phyloP scores from a whole-genome alignment of 2,113 vertebrate species.

The Nerophis ophidion region DNA sequence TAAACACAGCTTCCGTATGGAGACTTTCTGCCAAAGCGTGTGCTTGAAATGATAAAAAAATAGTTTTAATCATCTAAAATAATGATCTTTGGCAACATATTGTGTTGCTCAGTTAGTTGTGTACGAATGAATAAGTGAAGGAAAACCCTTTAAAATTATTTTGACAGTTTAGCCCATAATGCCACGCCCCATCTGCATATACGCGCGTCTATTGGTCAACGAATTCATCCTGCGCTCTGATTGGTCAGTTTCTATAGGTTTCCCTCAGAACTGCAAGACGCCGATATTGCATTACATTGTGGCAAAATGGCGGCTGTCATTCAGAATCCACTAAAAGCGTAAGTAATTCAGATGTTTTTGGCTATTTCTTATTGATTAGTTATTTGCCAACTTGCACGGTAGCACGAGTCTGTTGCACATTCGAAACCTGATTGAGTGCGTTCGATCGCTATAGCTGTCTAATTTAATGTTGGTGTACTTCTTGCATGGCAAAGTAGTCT shows the following conservation, averaged over 20 bases:
- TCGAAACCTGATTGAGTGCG: conserved; percentile 42
- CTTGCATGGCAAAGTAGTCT: conserved; percentile 66
- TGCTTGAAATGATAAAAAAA: not conserved
- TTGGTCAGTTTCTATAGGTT: conserved; percentile 78
- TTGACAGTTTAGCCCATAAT: conserved; percentile 90
- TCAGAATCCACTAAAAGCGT: conserved; percentile 99
- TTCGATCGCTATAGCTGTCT: conserved; percentile 48
- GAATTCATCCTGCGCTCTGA: conserved; percentile 71
- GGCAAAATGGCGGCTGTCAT: conserved; percentile 99
- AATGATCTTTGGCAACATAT: conserved; percentile 47
- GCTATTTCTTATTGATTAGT: conserved; percentile 46
- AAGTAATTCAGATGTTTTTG: conserved; percentile 78
- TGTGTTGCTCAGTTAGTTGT: conserved; percentile 52
- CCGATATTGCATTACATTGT: conserved; percentile 99
- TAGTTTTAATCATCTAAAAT: not conserved
- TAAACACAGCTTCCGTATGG: conserved; percentile 41
- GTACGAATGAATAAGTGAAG: conserved; percentile 72
- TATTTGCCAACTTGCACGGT: conserved; percentile 50
- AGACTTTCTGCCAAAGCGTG: conserved; percentile 25
- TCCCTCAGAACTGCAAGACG: conserved; percentile 82
- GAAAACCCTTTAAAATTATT: conserved; percentile 92
- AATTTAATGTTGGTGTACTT: conserved; percentile 59
- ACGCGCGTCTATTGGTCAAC: conserved; percentile 71
- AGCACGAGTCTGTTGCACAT: conserved; percentile 23
- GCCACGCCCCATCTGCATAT: conserved; percentile 71